These are phyloP conservation scores for Elgaria multicarinata DNA, from an alignment of 2,113 vertebrate species.

Conservation along the genomic window DNA sequence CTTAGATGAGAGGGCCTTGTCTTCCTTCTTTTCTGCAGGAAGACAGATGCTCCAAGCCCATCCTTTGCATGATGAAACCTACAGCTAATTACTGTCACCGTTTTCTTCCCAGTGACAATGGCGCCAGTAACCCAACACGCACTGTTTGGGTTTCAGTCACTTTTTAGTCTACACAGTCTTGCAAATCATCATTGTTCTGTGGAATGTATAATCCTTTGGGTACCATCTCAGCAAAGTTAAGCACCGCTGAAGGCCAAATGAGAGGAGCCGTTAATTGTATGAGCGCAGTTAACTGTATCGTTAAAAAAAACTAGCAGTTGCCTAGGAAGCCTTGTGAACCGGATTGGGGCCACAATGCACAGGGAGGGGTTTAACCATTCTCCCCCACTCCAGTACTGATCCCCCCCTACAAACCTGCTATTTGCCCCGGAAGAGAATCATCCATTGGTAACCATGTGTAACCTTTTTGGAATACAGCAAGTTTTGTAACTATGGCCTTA, in stretches of 20 bases:
- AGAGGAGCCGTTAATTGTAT: neutral
- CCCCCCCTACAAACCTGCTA: too few relatives aligned
- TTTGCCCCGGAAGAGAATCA: too few relatives aligned
- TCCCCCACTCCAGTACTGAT: too few relatives aligned
- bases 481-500: too few relatives aligned
- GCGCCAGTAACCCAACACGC: neutral
- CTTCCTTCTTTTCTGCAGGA: conserved; percentile 36
- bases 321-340: too few relatives aligned
- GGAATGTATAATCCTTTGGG: neutral
- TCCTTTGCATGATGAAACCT: conserved; percentile 30
- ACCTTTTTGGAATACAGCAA: too few relatives aligned
- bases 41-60: neutral
- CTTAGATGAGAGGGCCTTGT: neutral
- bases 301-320: too few relatives aligned
- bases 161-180: neutral
- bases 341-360: too few relatives aligned
- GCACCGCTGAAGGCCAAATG: neutral
- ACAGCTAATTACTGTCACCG: neutral
- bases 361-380: too few relatives aligned
- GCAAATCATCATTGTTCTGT: conserved; percentile 9
- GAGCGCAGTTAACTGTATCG: neutral
- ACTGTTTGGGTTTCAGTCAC: neutral
- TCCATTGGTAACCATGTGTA: too few relatives aligned
- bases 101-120: conserved; percentile 3
- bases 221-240: neutral